Base-by-base conservation (phyloP, 2,888 invertebrate species). In the Temnothorax unifasciatus region DNA sequence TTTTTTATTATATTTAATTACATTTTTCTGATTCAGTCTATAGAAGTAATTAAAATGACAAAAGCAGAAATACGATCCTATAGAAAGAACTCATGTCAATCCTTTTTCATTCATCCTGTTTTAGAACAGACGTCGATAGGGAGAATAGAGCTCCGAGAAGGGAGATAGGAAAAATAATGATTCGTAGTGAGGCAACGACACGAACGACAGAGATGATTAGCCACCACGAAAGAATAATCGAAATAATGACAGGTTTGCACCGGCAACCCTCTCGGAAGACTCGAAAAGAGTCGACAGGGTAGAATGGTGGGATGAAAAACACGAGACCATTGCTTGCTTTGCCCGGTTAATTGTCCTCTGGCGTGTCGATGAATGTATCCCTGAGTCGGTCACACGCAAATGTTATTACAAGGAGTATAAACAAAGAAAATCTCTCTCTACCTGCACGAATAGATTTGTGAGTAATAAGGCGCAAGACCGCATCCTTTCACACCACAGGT, bases 281-380 rank as follows among this genome's bases (percentile, higher is more conserved):
- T 75, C 85, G 82, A 83, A 90, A 83, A 54, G 86, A 88, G 87
- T 68, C 73, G 84, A 66, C 41, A 83, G 71, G 47, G 41, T 18
- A 4, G 47, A 64, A 50, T 52, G 66, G 74, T 61, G 85, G 85
- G 61, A 84, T 59, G 82, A 84, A 82, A 82, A 85, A 86, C 81
- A 74, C 75, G 87, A 69, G 75, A 59, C 89, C 90, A 18, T 38
- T 44, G 64, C 92, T 90, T 90, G 92, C 92, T 93, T 93, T 92
- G 93, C 91, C 90, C 92, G 92, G 93, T 94, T 94, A 94, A 94
- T 94, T 94, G 94, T 94, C 93, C 92, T 93, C 92, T 94, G 93
- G 94, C 94, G 94, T 94, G 94, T 94, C 92, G 89, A 90, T 90
- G 87, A 83, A 79, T 82, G 85, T 89, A 87, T 75, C 84, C 83